Evolutionary conservation across 2,888 invertebrate species (phyloP), one percentile per base, ranked within the genome.

Genomic region (Drosophila falleni): DNA sequence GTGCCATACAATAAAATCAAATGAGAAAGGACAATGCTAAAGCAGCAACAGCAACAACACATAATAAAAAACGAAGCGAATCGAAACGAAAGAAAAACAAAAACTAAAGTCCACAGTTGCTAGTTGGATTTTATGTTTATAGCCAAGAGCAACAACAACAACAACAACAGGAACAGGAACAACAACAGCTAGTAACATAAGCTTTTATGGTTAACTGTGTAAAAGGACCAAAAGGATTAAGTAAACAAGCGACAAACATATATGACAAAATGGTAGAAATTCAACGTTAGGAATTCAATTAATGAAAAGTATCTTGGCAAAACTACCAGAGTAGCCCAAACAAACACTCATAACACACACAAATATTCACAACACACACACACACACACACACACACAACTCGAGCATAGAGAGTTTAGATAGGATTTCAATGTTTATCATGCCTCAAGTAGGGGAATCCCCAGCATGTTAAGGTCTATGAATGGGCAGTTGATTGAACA

Each of bases 1-100:
- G 81, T 69, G 77, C 73, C 66, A 71, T 70, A 74, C 74, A 87
- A 84, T 84, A 84, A 87, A 84, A 84, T 78, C 80, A 81, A 87
- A 87, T 87, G 84, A 78, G 62, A 54, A 61, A 73, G 54, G 60
- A 70, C 51, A 58, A 67, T 66, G 59, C n/a, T 39, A 3, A 59
- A 37, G 46, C 15, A 46, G 29, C 33, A 46, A 16, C 33, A 42
- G 15, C 41, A 46, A 44, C 50, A 51, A 39, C 74, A 80, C 61
- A 63, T 68, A 64, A 77, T 77, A 77, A 77, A 68, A 44, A 69
- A 26, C 59, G 60, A 60, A 58, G 47, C 42, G 42, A 64, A 50
- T 35, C 58, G 26, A 29, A 29, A 29, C 29, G 51, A 63, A 64
- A 54, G 19, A 39, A 74, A 62, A 39, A 64, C 74, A 69, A 63